Base-by-base conservation (phyloP, 2,797 vertebrate species). In the Centropyge bicolor region DNA sequence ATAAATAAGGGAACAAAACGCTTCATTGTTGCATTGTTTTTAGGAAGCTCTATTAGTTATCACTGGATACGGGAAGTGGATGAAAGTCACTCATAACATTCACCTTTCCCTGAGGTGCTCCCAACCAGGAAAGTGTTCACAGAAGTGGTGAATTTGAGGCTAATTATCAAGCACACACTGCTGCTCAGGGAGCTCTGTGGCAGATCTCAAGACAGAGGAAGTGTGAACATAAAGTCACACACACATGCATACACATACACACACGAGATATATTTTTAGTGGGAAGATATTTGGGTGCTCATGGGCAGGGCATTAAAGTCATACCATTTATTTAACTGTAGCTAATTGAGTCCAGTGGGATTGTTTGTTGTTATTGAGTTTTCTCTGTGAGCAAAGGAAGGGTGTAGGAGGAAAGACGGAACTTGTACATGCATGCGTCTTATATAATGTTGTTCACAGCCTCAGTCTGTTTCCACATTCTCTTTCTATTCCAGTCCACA, bases 291-390 rank as follows among this genome's bases (percentile, higher is more conserved):
- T 82, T 80, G 72, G 74, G 57, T 69, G 36, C 80, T 91, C 87
- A 78, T 67, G 74, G 74, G 84, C 71, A 81, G 76, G 74, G 46
- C 74, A 86, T 84, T 89, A 81, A 88, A 90, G 90, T 90, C 82
- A 66, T 77, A 86, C 60, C 60, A 82, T 89, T 90, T 89, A 89
- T 92, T 91, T 91, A 95, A 94, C 93, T 93, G 91, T 86, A 86
- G 85, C 92, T 96, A 95, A 96, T 96, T 95, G 93, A 95, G 91
- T 95, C 95, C 93, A 83, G 87, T 90, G 93, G 94, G 94, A 96
- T 84, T 81, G 68, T 77, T 80, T 84, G 74, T 86, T 88, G 72
- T 89, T 88, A 91, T 76, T 87, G 86, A 90, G 92, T 91, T 89
- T 82, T 84, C 72, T 71, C 0, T 82, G 81, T 81, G 68, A 84